Base-by-base conservation (phyloP, 53 echinoderm and acorn worm genomes). In the Stichopus horrens region DNA sequence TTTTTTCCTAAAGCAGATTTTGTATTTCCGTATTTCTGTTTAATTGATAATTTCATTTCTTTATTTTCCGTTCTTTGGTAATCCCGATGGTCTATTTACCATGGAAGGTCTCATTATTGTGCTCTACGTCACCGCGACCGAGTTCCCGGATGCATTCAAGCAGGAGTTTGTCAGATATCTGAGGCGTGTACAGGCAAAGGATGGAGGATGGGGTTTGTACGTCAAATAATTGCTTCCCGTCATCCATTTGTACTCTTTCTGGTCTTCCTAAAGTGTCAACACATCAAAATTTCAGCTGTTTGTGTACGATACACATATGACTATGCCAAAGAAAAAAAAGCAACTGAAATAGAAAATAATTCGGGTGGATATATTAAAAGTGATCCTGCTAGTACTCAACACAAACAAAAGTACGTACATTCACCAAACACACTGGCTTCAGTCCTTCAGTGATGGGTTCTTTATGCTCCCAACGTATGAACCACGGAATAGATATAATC, bases 121-220 rank as follows among this genome's bases (percentile, higher is more conserved):
- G 51, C 95, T 92, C 73, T 95, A 92, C 91, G 90, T 96, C 79
- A 95, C 96, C 20, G 92, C 92, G 74, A 92, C 93, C 5, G 90
- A 86, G 20, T 76, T 93, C 19, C 95, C 95, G 18, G 93, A 95
- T 23, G 96, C 95, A 1, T 89, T 89, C 83, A 93, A 91, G 75
- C 89, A 88, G 10, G 96, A 96, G 89, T 93, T 96, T 93, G 91
- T 96, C 58, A 89, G 96, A 52, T 96, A 96, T 65, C 91, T 96
- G 22, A 86, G 96, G 77, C 93, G 95, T 52, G 95, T 95, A 4
- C 96, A 96, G 88, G 90, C 87, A 54, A 89, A 91, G 14, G 96
- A 92, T 92, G 96, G 96, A 0, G 96, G 96, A 23, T 95, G 96
- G 96, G 95, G 96, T 51, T 88, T 96, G 96, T 96, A 91, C 95